phyloP scores from a whole-genome alignment of 2,888 invertebrate genomes.

The Spodoptera picta region DNA sequence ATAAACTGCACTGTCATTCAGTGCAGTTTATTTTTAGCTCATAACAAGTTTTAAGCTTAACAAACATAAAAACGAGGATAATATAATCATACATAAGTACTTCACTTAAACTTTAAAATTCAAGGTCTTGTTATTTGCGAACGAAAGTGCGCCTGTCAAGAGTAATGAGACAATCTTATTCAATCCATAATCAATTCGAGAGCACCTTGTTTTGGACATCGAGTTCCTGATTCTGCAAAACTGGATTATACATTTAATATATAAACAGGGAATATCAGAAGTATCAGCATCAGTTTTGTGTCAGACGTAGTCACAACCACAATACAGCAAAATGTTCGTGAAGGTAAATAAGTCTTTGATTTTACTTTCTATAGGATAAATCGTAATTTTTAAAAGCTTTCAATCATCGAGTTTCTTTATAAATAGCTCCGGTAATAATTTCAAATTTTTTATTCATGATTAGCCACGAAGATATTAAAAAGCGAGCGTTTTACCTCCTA shows the following conservation, averaged over 20 bases:
- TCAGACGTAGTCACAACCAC: slow-evolving; percentile 73
- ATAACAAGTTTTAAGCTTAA: too few species aligned
- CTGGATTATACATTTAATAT: slow-evolving; percentile 56
- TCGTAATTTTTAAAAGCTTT: neutral
- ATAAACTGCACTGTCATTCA: too few species aligned
- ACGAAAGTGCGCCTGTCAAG: slow-evolving; percentile 36
- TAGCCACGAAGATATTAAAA: slow-evolving; percentile 16
- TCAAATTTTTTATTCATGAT: slow-evolving; percentile 20
- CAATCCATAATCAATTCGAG: slow-evolving; percentile 49
- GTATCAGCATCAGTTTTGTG: slow-evolving; percentile 63
- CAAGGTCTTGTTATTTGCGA: slow-evolving; percentile 36
- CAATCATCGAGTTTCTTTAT: neutral
- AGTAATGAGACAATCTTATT: slow-evolving; percentile 45
- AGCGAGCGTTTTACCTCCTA: slow-evolving; percentile 8
- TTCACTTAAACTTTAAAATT: slow-evolving; percentile 36
- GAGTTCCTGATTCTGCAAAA: slow-evolving; percentile 62
- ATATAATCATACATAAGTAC: slow-evolving; percentile 14
- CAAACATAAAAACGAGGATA: neutral
- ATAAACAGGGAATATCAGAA: slow-evolving; percentile 64
- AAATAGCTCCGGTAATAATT: neutral
- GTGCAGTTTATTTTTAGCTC: too few species aligned
- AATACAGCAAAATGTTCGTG: slow-evolving; percentile 73
- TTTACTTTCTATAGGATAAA: neutral
- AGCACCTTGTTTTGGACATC: slow-evolving; percentile 38
- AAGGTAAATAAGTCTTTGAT: slow-evolving; percentile 68